Evolutionary conservation across 2,888 invertebrate species (phyloP), one percentile per base, ranked within the genome.

Genomic region (Drosophila mettleri): DNA sequence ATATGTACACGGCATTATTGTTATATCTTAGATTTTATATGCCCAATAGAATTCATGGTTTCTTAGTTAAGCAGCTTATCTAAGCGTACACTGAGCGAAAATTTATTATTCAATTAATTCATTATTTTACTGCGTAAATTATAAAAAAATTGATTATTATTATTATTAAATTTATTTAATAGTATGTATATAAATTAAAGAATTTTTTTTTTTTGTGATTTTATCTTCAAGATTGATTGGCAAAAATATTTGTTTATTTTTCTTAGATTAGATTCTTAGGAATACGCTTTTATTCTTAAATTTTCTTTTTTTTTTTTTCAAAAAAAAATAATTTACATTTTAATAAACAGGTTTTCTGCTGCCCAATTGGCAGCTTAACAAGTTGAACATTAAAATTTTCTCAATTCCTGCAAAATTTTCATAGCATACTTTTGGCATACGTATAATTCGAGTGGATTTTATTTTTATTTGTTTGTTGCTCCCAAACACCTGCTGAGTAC

Each of bases 11-110:
- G 27, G 22, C 45, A 52, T 52, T 51, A 38, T 27, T n/a, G n/a
- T 27, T 14, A 69, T 68, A 69, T 69, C 61, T 55, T 27, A 39
- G 34, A 55, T 49, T 69, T 55, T 57, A 62, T 69, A 62, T 43
- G 41, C 36, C 45, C 46, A 69, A 69, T 69, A 53, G 55, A 57
- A 9, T 34, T 52, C 49, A 55, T 14, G 51, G 53, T 31, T 57
- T 49, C 5, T n/a, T 24, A 24, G 24, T 24, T 43, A 24, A 45
- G 12, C 14, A 20, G 41, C 62, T 69, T 69, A 69, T 69, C 55
- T 45, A 34, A 8, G 18, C 39, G 22, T 52, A 41, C 45, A 39
- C 69, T 39, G 38, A 18, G 20, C 46, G 8, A 58, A 58, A 22
- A 53, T 7, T 38, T 20, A 20, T 53, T 31, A 39, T 6, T 39